phyloP scores from a whole-genome alignment of 1,140 invertebrate species.

The Rhagoletis pomonella region DNA sequence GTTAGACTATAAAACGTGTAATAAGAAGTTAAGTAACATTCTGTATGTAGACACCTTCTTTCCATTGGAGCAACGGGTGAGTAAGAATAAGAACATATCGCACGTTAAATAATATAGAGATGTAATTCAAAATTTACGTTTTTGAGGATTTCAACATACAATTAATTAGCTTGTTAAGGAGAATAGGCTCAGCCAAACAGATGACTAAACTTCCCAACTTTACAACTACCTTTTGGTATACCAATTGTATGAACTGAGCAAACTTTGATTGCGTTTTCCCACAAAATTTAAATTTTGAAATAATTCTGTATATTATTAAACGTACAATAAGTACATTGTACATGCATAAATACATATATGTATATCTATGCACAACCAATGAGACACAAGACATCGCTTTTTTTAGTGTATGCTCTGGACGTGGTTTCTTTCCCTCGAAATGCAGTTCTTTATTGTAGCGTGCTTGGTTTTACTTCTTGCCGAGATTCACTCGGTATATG shows the following conservation, averaged over 20 bases:
- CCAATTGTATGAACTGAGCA: too few species aligned
- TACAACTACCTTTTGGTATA: too few species aligned
- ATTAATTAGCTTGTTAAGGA: too few species aligned
- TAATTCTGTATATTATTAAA: too few species aligned
- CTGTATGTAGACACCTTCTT: constrained; percentile 74
- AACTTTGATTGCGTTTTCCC: too few species aligned
- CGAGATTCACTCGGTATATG: constrained; percentile 58
- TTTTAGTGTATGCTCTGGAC: constrained; percentile 61
- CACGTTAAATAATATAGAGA: too few species aligned
- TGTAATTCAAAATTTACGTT: too few species aligned
- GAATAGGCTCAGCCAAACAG: too few species aligned
- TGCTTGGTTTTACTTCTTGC: constrained; percentile 58
- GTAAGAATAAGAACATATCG: constrained; percentile 18
- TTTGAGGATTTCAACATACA: too few species aligned
- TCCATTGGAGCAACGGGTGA: constrained; percentile 71
- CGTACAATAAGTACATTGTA: too few species aligned
- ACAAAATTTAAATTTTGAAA: too few species aligned
- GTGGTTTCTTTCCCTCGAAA: constrained; percentile 60
- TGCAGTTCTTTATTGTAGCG: constrained; percentile 58
- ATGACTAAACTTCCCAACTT: too few species aligned
- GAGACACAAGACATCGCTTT: not conserved
- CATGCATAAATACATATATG: not conserved
- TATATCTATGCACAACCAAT: not conserved
- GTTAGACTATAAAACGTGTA: constrained; percentile 70
- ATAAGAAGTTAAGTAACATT: constrained; percentile 74